Percentiles rank a stretch among this genome's conserved stretches.
Evolutionary conservation across 1,140 invertebrate species (phyloP).

Genomic region (Bombus difficillimus): DNA sequence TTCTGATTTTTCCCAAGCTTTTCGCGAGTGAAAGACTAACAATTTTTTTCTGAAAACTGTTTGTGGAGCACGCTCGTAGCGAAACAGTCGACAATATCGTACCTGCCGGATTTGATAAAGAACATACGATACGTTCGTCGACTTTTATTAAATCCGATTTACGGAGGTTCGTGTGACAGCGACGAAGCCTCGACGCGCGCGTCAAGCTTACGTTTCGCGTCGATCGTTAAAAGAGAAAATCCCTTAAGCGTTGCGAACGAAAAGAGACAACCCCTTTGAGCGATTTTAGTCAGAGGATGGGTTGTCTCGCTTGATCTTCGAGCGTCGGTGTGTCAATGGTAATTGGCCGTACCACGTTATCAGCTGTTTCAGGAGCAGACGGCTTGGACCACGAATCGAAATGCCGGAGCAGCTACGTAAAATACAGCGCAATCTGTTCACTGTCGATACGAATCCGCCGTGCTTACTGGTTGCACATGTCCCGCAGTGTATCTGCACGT

Average conservation of each 20-base stretch:
- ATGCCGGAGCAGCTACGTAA: conserved; percentile 35
- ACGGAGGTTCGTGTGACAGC: too few species aligned
- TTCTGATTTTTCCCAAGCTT: neutral
- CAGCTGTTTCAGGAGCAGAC: conserved; percentile 24
- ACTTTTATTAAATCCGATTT: conserved; percentile 7
- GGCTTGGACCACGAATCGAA: conserved; percentile 35
- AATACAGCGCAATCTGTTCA: conserved; percentile 64
- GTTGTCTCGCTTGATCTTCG: conserved; percentile 33
- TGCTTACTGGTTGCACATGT: conserved; percentile 34
- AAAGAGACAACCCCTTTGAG: neutral
- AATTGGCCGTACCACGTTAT: conserved; percentile 42
- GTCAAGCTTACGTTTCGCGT: neutral
- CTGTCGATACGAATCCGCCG: conserved; percentile 47
- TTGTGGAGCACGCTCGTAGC: too few species aligned
- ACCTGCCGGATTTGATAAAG: too few species aligned
- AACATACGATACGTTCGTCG: neutral
- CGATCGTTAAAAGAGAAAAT: neutral
- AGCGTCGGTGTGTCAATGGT: conserved; percentile 25
- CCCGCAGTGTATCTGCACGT: neutral
- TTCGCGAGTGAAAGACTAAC: neutral
- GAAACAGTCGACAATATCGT: neutral
- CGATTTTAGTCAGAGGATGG: neutral
- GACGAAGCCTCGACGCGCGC: too few species aligned
- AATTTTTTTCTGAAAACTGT: neutral
- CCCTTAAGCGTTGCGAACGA: neutral